Evolutionary conservation across 2,113 vertebrate genomes (phyloP), one percentile per base, ranked within the genome.

Genomic region (Apteryx owenii): DNA sequence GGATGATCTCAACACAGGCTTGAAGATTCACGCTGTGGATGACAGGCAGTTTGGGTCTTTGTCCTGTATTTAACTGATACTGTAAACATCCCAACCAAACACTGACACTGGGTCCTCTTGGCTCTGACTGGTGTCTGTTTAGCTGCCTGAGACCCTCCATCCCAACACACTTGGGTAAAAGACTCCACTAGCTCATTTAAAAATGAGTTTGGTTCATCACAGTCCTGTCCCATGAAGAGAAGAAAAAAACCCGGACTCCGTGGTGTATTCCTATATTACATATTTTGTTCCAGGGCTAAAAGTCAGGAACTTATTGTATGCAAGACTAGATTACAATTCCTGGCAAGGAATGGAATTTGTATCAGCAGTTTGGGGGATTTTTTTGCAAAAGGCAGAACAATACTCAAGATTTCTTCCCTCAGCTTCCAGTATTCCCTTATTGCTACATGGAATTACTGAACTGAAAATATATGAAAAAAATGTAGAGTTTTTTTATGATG

Each of bases 1-100:
- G 17, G 42, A 3, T 68, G 23, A 21, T 36, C 4, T 23, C 54
- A 54, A 18, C 2, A 7, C 28, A 29, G 0, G 0, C 22, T 28
- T 44, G 33, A 77, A 62, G 56, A 72, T 25, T 40, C 58, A 25
- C 26, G 18, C 18, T 51, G 75, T 0, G 1, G 9, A 31, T 25
- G 31, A 29, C 40, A 88, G 48, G 31, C 31, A 42, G 0, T 76
- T 42, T 61, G 38, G 36, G 10, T 72, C 53, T 77, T 81, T 71
- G 29, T 79, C 51, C 65, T 69, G 5, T 70, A 3, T 90, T 70
- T 92, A 80, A 71, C 31, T 53, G 61, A 17, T 7, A 17, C 6
- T 13, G 2, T 18, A 54, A 93, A 69, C 14, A 38, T 76, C 48
- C 36, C 48, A 80, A 50, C 1, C 42, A 31, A 33, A 10, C 28